Percentiles rank a stretch among this genome's conserved stretches.
These are phyloP conservation scores for Ochropleura leucogaster DNA, from an alignment of 2,888 invertebrate species.

Conservation along the genomic window DNA sequence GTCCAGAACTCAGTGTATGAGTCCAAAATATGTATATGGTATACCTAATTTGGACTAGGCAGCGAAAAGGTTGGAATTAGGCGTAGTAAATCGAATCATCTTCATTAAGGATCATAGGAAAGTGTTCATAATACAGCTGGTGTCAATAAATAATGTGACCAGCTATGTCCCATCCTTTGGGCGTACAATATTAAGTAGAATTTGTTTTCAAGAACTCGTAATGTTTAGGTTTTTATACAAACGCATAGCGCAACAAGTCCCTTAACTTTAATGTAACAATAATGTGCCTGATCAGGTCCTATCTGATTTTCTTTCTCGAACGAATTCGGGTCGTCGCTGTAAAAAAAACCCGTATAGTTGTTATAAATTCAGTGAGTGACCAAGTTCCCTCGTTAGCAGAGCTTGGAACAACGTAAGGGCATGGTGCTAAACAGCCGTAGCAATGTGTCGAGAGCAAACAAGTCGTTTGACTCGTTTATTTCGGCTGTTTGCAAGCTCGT, in stretches of 20 bases:
- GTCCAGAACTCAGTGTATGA: too few relatives aligned
- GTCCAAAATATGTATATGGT: too few relatives aligned
- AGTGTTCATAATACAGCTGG: too few relatives aligned
- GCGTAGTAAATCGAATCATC: too few relatives aligned
- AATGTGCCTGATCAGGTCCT: slow-evolving; percentile 8
- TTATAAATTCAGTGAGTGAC: slow-evolving; percentile 44
- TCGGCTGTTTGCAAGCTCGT: slow-evolving; percentile 77
- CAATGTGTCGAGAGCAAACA: slow-evolving; percentile 74
- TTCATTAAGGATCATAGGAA: too few relatives aligned
- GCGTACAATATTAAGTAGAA: too few relatives aligned
- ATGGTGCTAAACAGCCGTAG: slow-evolving; percentile 62
- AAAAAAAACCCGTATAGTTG: slow-evolving; percentile 30
- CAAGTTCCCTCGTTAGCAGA: slow-evolving; percentile 67
- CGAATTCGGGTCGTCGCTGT: slow-evolving; percentile 18
- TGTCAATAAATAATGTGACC: too few relatives aligned
- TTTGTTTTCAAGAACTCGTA: background rate
- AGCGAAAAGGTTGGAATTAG: too few relatives aligned
- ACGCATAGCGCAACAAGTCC: background rate
- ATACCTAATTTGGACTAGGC: too few relatives aligned
- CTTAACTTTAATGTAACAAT: slow-evolving; percentile 11
- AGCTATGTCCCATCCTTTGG: too few relatives aligned
- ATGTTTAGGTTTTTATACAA: background rate
- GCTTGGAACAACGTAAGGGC: slow-evolving; percentile 44
- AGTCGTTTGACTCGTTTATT: slow-evolving; percentile 76
- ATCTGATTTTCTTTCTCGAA: slow-evolving; percentile 3